Evolutionary conservation across 1,140 invertebrate genomes (phyloP).

Genomic region (Uloborus diversus): DNA sequence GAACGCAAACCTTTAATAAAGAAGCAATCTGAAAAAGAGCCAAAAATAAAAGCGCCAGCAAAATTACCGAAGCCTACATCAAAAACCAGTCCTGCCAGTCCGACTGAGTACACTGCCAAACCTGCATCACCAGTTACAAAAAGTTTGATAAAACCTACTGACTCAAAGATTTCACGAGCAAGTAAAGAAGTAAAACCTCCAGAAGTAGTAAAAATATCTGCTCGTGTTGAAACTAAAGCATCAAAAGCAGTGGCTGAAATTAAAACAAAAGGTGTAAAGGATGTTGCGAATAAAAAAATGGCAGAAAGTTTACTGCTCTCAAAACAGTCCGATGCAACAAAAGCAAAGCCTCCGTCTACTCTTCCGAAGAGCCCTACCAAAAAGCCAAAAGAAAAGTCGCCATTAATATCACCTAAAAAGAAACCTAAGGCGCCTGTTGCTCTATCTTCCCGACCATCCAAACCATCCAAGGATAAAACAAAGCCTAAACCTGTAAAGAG

Average conservation of each 20-base stretch:
- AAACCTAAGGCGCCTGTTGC: conserved; percentile 18
- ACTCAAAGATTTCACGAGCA: neutral
- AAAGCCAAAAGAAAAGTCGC: conserved; percentile 39
- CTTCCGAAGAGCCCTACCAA: conserved; percentile 46
- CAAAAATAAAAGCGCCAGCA: neutral
- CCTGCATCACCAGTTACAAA: neutral
- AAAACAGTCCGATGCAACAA: neutral
- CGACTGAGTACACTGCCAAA: conserved; percentile 5
- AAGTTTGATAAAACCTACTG: neutral
- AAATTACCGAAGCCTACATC: neutral
- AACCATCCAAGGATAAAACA: conserved; percentile 49
- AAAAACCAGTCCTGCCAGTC: neutral
- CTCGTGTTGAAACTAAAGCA: conserved; percentile 62
- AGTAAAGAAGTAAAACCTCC: conserved; percentile 2
- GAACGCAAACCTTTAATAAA: conserved; percentile 16
- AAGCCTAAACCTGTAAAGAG: conserved; percentile 49
- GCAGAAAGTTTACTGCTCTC: conserved; percentile 26
- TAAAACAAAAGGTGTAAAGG: conserved; percentile 33
- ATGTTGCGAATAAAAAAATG: conserved; percentile 40
- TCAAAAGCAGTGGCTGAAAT: conserved; percentile 32
- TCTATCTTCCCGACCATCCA: neutral
- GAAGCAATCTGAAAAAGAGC: conserved; percentile 56
- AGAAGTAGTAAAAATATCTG: neutral
- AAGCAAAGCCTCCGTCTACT: conserved; percentile 9
- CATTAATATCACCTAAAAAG: conserved; percentile 33